Percentiles rank a stretch among this genome's conserved stretches.
Evolutionary conservation across 2,888 invertebrate species (phyloP).

Genomic region (Campoletis raptor): DNA sequence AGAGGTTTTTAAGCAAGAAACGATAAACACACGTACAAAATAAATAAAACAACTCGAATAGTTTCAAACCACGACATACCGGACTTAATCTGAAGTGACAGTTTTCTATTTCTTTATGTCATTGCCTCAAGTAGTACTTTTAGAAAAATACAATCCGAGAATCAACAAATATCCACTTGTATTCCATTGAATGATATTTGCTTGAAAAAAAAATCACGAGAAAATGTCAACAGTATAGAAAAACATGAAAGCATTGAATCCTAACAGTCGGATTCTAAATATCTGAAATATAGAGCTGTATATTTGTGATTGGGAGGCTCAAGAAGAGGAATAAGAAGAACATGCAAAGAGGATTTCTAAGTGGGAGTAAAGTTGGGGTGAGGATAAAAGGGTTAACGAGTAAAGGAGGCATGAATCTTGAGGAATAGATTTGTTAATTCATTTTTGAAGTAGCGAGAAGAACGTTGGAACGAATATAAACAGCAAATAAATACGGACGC

Average conservation of each 20-base stretch:
- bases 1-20: too few species aligned
- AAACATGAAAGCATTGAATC: neutral
- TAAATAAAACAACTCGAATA: too few species aligned
- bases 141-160: neutral
- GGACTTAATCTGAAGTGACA: too few species aligned
- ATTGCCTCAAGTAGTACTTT: neutral
- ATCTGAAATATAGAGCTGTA: neutral
- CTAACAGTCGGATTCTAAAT: neutral
- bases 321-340: neutral
- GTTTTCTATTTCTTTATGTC: neutral
- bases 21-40: too few species aligned
- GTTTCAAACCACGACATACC: too few species aligned
- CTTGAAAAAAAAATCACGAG: neutral
- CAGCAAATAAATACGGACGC: conserved; percentile 78
- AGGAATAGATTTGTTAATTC: conserved; percentile 12
- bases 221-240: neutral
- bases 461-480: conserved; percentile 66
- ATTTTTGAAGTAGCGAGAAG: conserved; percentile 42
- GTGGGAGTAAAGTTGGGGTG: conserved; percentile 3
- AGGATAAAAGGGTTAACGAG: conserved; percentile 35
- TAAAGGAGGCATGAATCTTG: conserved; percentile 2
- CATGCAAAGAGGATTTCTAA: conserved; percentile 4
- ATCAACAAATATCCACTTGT: too few species aligned
- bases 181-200: too few species aligned
- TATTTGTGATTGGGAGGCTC: neutral